phyloP scores from a whole-genome alignment of 2,797 vertebrate species.

The Coranthus polyacanthus region DNA sequence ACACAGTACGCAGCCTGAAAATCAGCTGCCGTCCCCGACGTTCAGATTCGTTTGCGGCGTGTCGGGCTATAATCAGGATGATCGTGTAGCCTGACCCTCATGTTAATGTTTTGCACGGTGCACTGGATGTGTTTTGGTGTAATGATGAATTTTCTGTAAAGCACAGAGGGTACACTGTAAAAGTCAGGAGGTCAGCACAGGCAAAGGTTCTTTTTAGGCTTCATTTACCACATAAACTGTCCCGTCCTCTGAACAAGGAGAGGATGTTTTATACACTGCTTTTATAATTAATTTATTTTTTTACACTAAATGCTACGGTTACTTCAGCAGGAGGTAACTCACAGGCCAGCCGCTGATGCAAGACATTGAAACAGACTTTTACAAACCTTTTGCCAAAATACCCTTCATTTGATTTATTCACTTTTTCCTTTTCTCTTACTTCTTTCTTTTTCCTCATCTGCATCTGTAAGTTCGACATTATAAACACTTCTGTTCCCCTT shows the following conservation, averaged over 20 bases:
- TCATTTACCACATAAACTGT: slow-evolving; percentile 29
- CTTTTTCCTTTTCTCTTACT: slow-evolving; percentile 12
- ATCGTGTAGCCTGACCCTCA: not conserved
- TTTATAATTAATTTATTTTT: slow-evolving; percentile 6
- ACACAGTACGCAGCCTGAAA: too few species aligned
- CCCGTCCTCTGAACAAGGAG: slow-evolving; percentile 28
- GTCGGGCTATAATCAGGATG: not conserved
- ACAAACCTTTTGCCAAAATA: slow-evolving; percentile 65
- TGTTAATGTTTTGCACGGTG: not conserved
- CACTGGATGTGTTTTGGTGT: slow-evolving; percentile 20
- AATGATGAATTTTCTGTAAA: slow-evolving; percentile 38
- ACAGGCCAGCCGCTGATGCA: slow-evolving; percentile 71
- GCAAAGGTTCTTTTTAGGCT: slow-evolving; percentile 32
- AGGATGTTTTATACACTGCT: not conserved
- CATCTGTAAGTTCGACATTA: slow-evolving; percentile 44
- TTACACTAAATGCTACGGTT: slow-evolving; percentile 37
- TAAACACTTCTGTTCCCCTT: slow-evolving; percentile 54
- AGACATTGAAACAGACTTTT: slow-evolving; percentile 76
- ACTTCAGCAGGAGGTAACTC: slow-evolving; percentile 50
- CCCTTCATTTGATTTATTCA: slow-evolving; percentile 58
- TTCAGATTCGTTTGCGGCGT: too few species aligned
- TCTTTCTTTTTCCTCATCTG: slow-evolving; percentile 9
- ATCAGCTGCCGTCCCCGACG: too few species aligned
- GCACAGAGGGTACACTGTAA: not conserved
- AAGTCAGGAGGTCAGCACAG: slow-evolving; percentile 31